These are phyloP conservation scores for Lottia scabra DNA, from an alignment of 2,888 invertebrate genomes.

Conservation along the genomic window DNA sequence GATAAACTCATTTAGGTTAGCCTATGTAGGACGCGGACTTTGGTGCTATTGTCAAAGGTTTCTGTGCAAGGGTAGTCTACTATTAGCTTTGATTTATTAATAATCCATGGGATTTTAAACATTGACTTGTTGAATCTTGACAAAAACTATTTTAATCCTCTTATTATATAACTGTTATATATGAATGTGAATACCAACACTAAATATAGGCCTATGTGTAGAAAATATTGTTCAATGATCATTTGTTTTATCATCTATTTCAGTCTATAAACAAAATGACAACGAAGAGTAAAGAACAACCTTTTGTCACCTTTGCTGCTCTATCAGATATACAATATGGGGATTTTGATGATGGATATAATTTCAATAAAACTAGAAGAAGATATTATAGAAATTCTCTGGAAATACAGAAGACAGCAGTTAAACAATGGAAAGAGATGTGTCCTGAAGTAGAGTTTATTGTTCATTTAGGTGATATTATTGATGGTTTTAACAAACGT, in stretches of 20 bases:
- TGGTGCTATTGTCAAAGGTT: too few species aligned
- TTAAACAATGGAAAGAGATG: conserved; percentile 54
- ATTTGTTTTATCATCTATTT: background rate
- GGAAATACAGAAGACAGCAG: conserved; percentile 56
- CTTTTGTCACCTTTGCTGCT: conserved; percentile 62
- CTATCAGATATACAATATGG: conserved; percentile 70
- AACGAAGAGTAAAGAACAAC: background rate
- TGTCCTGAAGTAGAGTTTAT: conserved; percentile 52
- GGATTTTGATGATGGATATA: conserved; percentile 64
- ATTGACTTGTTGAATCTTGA: too few species aligned
- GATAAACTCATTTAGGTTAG: too few species aligned
- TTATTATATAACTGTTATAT: too few species aligned
- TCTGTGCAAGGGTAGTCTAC: too few species aligned
- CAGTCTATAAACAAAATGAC: background rate
- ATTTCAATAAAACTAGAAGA: conserved; percentile 55
- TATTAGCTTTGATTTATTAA: too few species aligned
- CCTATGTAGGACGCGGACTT: too few species aligned
- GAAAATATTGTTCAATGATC: too few species aligned
- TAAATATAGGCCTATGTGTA: too few species aligned
- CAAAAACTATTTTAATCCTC: too few species aligned
- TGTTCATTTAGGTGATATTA: conserved; percentile 69
- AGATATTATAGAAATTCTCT: conserved; percentile 66
- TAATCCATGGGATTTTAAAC: too few species aligned
- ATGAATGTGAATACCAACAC: too few species aligned
- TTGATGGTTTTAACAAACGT: conserved; percentile 64